These are phyloP conservation scores for Siphonodentalium dalli DNA, from an alignment of 2,888 invertebrate species.

Conservation along the genomic window DNA sequence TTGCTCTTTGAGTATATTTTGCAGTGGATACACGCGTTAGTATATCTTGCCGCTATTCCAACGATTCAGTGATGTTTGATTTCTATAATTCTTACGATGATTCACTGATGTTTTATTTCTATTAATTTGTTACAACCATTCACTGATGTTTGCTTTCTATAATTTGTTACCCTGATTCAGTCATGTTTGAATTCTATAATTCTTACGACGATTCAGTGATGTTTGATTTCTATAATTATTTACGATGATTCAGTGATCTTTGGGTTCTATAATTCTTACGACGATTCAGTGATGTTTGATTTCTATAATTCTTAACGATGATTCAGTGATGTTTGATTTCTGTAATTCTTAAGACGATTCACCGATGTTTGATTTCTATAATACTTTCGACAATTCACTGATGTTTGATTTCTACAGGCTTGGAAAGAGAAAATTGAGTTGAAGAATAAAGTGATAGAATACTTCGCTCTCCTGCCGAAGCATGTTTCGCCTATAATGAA, in stretches of 20 bases:
- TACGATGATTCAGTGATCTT: too few species aligned
- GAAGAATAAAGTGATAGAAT: constrained; percentile 36
- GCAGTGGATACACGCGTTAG: too few species aligned
- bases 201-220: too few species aligned
- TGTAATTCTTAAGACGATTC: neutral
- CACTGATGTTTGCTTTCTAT: neutral
- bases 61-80: too few species aligned
- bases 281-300: too few species aligned
- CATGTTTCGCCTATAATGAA: constrained; percentile 35
- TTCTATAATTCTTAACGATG: neutral
- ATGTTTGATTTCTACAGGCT: constrained; percentile 28
- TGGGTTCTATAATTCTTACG: neutral
- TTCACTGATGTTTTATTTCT: neutral
- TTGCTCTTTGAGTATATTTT: too few species aligned
- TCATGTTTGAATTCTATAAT: too few species aligned
- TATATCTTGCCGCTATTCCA: too few species aligned
- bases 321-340: too few species aligned
- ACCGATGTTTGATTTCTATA: neutral
- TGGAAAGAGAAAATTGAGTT: constrained; percentile 44
- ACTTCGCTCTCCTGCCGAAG: constrained; percentile 40
- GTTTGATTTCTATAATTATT: too few species aligned
- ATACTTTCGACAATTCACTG: neutral
- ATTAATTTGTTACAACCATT: neutral
- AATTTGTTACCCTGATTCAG: too few species aligned
- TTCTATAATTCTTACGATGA: neutral